Conservation (phyloP, 2,888 invertebrate genomes). For the Drosophila formosana region DNA sequence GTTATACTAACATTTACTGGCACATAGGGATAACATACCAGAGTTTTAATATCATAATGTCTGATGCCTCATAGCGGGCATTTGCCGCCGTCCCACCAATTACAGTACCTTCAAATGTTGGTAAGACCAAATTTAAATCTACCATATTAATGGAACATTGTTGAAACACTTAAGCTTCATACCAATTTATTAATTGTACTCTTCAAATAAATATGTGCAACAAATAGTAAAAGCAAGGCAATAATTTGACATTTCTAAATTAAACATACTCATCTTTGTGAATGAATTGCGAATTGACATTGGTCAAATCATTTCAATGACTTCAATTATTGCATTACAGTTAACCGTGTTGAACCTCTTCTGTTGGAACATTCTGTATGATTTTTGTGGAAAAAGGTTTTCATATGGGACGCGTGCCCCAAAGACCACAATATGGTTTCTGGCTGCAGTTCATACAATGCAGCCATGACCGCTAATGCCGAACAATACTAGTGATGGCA, state of each 20-base stretch:
- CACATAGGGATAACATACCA: constrained; percentile 13
- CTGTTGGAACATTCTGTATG: neutral
- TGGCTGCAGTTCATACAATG: neutral
- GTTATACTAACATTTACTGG: constrained; percentile 44
- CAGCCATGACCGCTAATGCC: neutral
- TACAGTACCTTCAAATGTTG: neutral
- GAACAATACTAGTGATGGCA: neutral
- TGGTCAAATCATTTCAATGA: neutral
- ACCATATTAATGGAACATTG: neutral
- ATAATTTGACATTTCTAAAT: too few relatives aligned
- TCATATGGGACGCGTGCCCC: neutral
- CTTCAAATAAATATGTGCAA: too few relatives aligned
- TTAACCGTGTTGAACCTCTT: neutral
- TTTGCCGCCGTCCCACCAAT: neutral
- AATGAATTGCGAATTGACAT: neutral
- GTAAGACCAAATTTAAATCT: neutral
- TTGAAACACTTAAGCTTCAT: too few relatives aligned
- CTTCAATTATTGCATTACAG: neutral
- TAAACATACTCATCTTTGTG: too few relatives aligned
- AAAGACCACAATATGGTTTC: constrained; percentile 1
- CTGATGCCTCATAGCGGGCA: neutral
- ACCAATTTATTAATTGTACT: too few relatives aligned
- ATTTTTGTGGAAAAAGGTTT: neutral
- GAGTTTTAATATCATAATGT: constrained; percentile 26
- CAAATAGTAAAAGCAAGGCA: too few relatives aligned